Conservation (phyloP, 35 echinoderm and acorn worm species). For the Heliocidaris erythrogramma region DNA sequence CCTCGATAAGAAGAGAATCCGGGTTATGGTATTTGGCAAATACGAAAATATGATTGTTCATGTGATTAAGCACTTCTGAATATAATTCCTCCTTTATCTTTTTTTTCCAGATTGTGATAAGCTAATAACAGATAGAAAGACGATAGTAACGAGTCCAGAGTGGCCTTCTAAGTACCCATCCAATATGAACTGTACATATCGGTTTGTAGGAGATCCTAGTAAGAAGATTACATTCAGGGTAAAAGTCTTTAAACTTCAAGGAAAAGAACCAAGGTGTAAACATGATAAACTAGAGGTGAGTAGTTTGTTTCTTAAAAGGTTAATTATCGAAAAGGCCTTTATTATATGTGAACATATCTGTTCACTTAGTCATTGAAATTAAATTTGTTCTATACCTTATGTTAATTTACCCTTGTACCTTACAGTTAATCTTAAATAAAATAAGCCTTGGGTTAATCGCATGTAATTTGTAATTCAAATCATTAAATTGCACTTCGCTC, state of each 20-base stretch:
- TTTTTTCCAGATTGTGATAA: not conserved
- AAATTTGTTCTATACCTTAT: too few relatives aligned
- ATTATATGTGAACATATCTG: too few relatives aligned
- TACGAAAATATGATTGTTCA: too few relatives aligned
- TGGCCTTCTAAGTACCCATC: slow-evolving; percentile 20
- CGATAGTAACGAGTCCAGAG: not conserved
- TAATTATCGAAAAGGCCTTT: not conserved
- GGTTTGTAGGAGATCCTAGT: slow-evolving; percentile 19
- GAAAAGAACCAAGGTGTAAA: slow-evolving; percentile 48
- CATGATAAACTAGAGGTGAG: slow-evolving; percentile 35
- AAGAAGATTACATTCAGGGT: slow-evolving; percentile 19
- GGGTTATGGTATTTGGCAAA: too few relatives aligned
- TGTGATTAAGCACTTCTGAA: not conserved
- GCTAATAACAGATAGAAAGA: slow-evolving; percentile 36
- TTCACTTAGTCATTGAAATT: too few relatives aligned
- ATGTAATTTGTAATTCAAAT: too few relatives aligned
- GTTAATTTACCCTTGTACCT: too few relatives aligned
- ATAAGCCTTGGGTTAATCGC: too few relatives aligned
- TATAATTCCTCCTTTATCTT: not conserved
- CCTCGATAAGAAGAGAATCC: too few relatives aligned
- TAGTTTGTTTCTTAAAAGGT: not conserved
- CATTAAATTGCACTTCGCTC: too few relatives aligned
- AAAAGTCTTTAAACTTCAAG: slow-evolving; percentile 41
- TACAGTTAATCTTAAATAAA: too few relatives aligned
- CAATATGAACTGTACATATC: slow-evolving; percentile 34